These are phyloP conservation scores for Cinara cedri DNA, from an alignment of 2,888 invertebrate genomes.

Conservation along the genomic window DNA sequence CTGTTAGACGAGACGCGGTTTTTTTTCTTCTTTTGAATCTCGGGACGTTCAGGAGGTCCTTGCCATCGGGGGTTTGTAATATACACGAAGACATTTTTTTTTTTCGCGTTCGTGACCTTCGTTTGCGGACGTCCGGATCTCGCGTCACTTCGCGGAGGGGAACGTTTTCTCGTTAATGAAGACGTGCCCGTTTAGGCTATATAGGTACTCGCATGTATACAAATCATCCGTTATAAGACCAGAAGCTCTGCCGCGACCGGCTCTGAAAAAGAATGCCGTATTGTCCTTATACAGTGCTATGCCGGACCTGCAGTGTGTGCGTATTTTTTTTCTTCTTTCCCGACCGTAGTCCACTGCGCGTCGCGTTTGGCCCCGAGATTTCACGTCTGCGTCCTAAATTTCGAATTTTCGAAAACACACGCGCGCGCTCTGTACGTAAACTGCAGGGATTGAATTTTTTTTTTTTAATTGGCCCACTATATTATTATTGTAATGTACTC, in stretches of 20 bases:
- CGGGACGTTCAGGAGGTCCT: constrained; percentile 36
- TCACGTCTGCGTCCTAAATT: constrained; percentile 40
- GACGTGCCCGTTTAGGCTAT: constrained; percentile 53
- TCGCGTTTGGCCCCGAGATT: constrained; percentile 19
- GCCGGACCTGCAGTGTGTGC: constrained; percentile 27
- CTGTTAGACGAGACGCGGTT: constrained; percentile 6
- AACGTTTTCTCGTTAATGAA: constrained; percentile 54
- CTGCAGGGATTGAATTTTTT: constrained; percentile 9
- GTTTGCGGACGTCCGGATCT: constrained; percentile 49
- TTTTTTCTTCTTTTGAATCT: background rate
- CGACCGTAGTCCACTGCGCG: background rate
- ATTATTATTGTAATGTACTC: too few species aligned
- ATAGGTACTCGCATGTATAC: background rate
- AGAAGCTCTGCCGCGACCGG: constrained; percentile 15
- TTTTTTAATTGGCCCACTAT: constrained; percentile 38
- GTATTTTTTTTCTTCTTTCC: background rate
- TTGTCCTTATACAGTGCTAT: constrained; percentile 49
- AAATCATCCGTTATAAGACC: constrained; percentile 52
- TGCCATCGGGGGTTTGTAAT: constrained; percentile 22
- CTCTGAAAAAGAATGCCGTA: constrained; percentile 40
- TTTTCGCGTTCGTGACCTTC: constrained; percentile 47
- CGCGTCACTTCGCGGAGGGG: background rate
- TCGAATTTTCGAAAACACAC: constrained; percentile 3
- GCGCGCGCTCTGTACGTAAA: background rate
- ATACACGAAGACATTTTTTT: too few species aligned